A percentile compares a stretch with the other conserved stretches of the same genome.
phyloP scores from a whole-genome alignment of 2,113 vertebrate genomes.

The Alosa alosa region DNA sequence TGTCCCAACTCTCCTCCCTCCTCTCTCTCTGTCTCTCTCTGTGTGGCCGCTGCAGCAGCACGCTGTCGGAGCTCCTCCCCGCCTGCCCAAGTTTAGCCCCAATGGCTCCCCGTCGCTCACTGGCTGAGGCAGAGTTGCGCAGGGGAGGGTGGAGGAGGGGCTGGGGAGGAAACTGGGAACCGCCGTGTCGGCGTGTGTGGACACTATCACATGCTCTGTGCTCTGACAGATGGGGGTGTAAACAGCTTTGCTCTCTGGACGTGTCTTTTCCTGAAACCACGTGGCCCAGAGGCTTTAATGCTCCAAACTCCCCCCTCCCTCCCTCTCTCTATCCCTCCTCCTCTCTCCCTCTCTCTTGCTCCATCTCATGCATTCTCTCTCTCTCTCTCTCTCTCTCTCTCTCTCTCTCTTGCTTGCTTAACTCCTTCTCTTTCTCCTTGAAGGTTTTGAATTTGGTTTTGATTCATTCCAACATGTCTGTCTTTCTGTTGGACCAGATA shows the following conservation, averaged over 20 bases:
- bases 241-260: constrained; percentile 52
- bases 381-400: too few relatives aligned
- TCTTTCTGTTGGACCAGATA: too few relatives aligned
- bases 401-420: neutral
- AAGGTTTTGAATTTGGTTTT: neutral
- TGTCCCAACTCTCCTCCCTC: neutral
- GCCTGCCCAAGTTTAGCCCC: neutral
- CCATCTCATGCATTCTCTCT: too few relatives aligned
- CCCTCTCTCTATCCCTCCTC: constrained; percentile 7
- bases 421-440: neutral
- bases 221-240: constrained; percentile 42
- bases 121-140: constrained; percentile 11
- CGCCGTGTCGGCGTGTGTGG: constrained; percentile 28
- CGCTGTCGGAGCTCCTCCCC: neutral
- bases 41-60: neutral
- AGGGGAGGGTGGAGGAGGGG: neutral
- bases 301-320: neutral
- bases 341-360: too few relatives aligned
- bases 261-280: constrained; percentile 39
- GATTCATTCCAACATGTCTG: too few relatives aligned
- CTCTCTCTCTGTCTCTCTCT: neutral
- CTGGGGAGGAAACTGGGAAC: constrained; percentile 33
- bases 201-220: constrained; percentile 37
- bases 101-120: neutral
- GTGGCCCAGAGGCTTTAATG: constrained; percentile 28